Evolutionary conservation across 2,113 vertebrate genomes (phyloP).

Genomic region (Trematomus loennbergii): DNA sequence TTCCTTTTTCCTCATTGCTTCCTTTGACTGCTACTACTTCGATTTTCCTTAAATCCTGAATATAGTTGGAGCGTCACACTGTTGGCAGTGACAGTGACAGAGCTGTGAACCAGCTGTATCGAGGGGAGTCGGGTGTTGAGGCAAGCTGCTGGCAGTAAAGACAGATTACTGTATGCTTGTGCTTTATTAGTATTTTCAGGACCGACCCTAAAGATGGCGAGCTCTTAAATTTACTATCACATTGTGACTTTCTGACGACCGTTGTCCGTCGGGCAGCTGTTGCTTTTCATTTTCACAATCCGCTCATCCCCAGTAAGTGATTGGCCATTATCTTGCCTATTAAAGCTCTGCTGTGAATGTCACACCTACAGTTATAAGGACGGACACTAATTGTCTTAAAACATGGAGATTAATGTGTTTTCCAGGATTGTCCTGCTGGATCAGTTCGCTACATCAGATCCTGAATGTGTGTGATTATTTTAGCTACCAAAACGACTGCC

Average conservation of each 20-base stretch:
- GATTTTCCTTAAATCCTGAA: constrained; percentile 46
- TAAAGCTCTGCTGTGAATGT: constrained; percentile 41
- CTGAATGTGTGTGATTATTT: neutral
- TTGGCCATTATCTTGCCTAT: constrained; percentile 36
- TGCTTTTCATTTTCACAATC: constrained; percentile 42
- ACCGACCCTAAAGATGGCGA: neutral
- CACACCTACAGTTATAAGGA: constrained; percentile 3
- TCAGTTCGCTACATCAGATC: neutral
- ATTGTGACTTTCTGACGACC: constrained; percentile 22
- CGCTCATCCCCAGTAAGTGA: constrained; percentile 30
- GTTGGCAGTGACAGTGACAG: constrained; percentile 36
- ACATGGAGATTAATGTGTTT: neutral
- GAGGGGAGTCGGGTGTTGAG: constrained; percentile 13
- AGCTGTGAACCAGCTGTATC: constrained; percentile 34
- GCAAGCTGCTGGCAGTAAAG: constrained; percentile 2
- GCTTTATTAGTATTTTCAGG: neutral
- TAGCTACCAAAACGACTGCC: neutral
- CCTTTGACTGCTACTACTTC: constrained; percentile 32
- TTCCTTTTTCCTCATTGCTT: constrained; percentile 27
- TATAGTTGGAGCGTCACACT: constrained; percentile 25
- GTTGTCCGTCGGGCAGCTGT: constrained; percentile 32
- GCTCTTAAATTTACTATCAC: constrained; percentile 20
- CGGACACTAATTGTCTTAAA: neutral
- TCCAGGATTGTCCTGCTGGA: neutral
- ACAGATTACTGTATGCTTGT: constrained; percentile 15